These are phyloP conservation scores for Erebia palarica DNA, from an alignment of 2,888 invertebrate genomes.

Conservation along the genomic window DNA sequence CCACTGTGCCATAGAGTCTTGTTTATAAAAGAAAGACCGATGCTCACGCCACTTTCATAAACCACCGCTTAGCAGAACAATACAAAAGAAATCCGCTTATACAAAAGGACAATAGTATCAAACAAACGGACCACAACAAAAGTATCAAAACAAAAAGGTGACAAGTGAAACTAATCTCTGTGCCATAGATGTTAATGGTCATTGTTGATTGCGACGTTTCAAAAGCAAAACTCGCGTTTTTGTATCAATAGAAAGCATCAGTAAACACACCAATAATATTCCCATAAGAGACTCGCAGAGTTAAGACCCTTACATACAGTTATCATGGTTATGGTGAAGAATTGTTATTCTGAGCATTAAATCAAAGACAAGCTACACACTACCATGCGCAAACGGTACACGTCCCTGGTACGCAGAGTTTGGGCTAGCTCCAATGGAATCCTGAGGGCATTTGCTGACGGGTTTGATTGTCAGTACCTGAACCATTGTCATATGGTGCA, in stretches of 20 bases:
- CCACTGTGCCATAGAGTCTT: background rate
- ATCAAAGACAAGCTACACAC: too few species aligned
- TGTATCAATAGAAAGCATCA: constrained; percentile 47
- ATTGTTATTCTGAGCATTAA: background rate
- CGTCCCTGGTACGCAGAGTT: too few species aligned
- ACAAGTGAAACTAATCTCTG: constrained; percentile 35
- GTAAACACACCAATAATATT: constrained; percentile 61
- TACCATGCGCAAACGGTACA: too few species aligned
- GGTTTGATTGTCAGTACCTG: too few species aligned
- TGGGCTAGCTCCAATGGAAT: too few species aligned
- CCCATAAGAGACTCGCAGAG: constrained; percentile 56
- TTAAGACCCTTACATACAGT: constrained; percentile 19
- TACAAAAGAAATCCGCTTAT: constrained; percentile 39
- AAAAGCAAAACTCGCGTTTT: constrained; percentile 38
- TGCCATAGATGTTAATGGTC: constrained; percentile 10
- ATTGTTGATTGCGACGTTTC: constrained; percentile 22
- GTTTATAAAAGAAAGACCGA: constrained; percentile 29
- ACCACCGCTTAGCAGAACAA: constrained; percentile 46
- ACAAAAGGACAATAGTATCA: constrained; percentile 46
- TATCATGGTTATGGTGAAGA: background rate
- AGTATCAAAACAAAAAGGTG: constrained; percentile 26
- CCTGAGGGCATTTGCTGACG: too few species aligned
- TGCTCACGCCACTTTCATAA: constrained; percentile 41
- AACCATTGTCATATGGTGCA: too few species aligned
- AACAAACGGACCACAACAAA: constrained; percentile 34